These are phyloP conservation scores for Bolinopsis microptera DNA, from an alignment of 37 sponge, comb jelly and placozoan genomes.

Conservation along the genomic window DNA sequence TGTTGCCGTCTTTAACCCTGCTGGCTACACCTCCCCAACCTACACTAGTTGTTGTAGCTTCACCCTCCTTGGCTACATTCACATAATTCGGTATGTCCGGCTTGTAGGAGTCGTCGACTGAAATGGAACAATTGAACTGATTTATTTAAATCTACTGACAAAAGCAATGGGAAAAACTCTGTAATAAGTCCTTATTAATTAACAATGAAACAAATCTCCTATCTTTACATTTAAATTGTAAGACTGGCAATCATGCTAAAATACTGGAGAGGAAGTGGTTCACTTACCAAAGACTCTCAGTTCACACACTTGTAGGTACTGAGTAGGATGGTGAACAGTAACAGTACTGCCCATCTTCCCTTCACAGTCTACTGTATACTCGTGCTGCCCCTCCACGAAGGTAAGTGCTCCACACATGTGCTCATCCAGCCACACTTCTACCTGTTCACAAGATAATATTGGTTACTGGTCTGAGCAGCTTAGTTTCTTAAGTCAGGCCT, in stretches of 20 bases:
- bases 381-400: neutral
- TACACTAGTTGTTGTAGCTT: neutral
- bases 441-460: neutral
- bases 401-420: constrained; percentile 3
- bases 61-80: neutral
- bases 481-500: neutral
- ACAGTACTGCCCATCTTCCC: neutral
- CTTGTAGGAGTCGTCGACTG: neutral
- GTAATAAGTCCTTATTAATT: too few species aligned
- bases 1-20: neutral
- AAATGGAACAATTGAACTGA: too few species aligned
- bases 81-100: neutral
- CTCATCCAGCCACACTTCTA: neutral
- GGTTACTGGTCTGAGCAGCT: neutral
- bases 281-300: neutral
- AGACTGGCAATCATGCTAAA: too few species aligned
- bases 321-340: neutral
- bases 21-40: constrained; percentile 13
- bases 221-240: too few species aligned
- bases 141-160: too few species aligned
- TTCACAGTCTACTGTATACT: neutral
- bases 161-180: too few species aligned
- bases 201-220: too few species aligned
- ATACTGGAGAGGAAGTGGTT: too few species aligned
- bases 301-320: neutral